Percentiles rank a stretch among this genome's conserved stretches.
phyloP scores from a whole-genome alignment of 2,888 invertebrate species.

The Nysson spinosus region DNA sequence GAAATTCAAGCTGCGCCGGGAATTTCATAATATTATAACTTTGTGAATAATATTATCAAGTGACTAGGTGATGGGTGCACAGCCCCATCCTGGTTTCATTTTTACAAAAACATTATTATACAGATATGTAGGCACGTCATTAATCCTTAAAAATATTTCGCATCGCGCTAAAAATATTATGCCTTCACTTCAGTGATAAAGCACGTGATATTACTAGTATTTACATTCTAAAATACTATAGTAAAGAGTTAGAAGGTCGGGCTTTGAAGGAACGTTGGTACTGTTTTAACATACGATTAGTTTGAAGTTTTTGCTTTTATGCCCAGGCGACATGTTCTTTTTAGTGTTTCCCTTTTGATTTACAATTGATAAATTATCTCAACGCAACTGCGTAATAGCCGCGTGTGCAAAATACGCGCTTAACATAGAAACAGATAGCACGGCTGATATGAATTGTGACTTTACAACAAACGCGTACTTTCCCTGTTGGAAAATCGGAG shows the following conservation, averaged over 20 bases:
- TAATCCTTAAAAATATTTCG: slow-evolving; percentile 52
- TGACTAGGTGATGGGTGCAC: slow-evolving; percentile 76
- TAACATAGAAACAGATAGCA: slow-evolving; percentile 39
- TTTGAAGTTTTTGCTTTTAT: slow-evolving; percentile 3
- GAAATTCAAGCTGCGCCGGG: slow-evolving; percentile 68
- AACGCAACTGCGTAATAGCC: slow-evolving; percentile 29
- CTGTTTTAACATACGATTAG: slow-evolving; percentile 7
- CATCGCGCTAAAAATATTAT: slow-evolving; percentile 55
- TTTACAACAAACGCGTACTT: slow-evolving; percentile 8
- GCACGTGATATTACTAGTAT: slow-evolving; percentile 43
- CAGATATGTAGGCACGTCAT: slow-evolving; percentile 71
- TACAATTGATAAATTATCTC: slow-evolving; percentile 36
- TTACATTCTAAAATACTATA: slow-evolving; percentile 47
- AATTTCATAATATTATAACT: slow-evolving; percentile 64
- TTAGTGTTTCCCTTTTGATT: slow-evolving; percentile 14
- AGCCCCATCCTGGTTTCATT: slow-evolving; percentile 66
- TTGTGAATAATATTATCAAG: slow-evolving; percentile 68
- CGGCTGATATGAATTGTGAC: slow-evolving; percentile 29
- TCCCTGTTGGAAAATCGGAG: slow-evolving; percentile 7
- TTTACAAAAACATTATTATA: slow-evolving; percentile 59
- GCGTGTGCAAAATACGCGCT: slow-evolving; percentile 31
- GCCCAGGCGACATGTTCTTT: neutral
- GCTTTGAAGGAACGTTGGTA: slow-evolving; percentile 55
- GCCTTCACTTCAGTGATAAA: slow-evolving; percentile 49
- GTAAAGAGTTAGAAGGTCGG: slow-evolving; percentile 44